These are phyloP conservation scores for Agonopterix arenella DNA, from an alignment of 2,888 invertebrate species.

Conservation along the genomic window DNA sequence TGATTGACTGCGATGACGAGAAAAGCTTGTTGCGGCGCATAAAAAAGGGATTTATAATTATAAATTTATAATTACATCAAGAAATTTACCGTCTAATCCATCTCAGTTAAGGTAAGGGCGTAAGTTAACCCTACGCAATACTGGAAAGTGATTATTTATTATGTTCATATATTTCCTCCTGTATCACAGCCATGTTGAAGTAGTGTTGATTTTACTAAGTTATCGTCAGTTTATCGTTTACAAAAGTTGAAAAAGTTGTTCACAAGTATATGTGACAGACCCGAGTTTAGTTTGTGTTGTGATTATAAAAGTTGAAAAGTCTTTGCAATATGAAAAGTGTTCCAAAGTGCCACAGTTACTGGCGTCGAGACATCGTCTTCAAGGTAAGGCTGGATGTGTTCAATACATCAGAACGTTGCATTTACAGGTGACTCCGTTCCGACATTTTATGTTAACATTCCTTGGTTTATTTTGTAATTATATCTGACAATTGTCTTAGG, in stretches of 20 bases:
- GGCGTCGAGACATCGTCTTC: conserved; percentile 69
- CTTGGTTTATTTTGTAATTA: too few species aligned
- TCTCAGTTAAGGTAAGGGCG: conserved; percentile 75
- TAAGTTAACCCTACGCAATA: conserved; percentile 71
- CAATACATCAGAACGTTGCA: conserved; percentile 71
- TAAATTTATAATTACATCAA: conserved; percentile 56
- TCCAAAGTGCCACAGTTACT: conserved; percentile 73
- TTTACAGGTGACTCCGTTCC: conserved; percentile 16
- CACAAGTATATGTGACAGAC: conserved; percentile 75
- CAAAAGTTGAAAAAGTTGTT: conserved; percentile 64
- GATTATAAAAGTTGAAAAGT: conserved; percentile 63
- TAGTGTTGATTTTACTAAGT: conserved; percentile 74
- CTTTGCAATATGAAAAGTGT: conserved; percentile 73
- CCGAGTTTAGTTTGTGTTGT: conserved; percentile 74
- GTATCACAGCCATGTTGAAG: conserved; percentile 76
- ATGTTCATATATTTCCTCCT: conserved; percentile 70
- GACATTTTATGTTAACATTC: too few species aligned
- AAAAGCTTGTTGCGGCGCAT: conserved; percentile 61
- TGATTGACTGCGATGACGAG: conserved; percentile 51
- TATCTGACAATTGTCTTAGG: too few species aligned
- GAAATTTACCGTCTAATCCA: conserved; percentile 65
- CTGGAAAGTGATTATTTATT: conserved; percentile 74
- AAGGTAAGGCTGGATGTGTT: conserved; percentile 77
- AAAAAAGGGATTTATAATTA: conserved; percentile 46
- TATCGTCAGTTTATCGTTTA: conserved; percentile 66